Conservation (phyloP, 2,797 vertebrate genomes). For the Anolis apletophallus region DNA sequence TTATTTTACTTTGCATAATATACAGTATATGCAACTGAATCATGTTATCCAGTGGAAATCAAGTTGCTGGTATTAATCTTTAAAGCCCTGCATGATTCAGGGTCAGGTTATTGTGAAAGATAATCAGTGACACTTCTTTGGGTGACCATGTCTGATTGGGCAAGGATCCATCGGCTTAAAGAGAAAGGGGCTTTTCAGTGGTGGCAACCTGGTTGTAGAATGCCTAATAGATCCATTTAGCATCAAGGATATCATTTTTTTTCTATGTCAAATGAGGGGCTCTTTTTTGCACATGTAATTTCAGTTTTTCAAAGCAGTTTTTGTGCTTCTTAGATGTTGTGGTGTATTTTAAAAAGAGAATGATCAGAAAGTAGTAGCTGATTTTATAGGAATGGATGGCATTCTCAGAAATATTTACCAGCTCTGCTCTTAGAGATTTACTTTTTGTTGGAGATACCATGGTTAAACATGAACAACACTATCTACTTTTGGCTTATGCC, state of each 20-base stretch:
- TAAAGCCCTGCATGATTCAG: neutral
- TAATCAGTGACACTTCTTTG: neutral
- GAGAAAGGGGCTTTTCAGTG: neutral
- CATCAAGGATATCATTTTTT: neutral
- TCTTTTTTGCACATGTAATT: neutral
- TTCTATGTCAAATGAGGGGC: neutral
- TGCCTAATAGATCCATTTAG: too few species aligned
- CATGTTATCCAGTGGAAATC: neutral
- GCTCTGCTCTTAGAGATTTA: neutral
- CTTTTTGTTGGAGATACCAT: neutral
- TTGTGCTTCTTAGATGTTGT: neutral
- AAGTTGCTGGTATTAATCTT: neutral
- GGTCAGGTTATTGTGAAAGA: neutral
- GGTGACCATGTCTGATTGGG: neutral
- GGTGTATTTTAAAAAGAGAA: neutral
- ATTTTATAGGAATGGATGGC: too few species aligned
- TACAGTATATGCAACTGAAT: too few species aligned
- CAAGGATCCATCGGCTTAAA: neutral
- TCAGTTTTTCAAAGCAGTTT: neutral
- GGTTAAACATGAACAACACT: neutral
- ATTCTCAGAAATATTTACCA: neutral
- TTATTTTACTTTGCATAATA: neutral
- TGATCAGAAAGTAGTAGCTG: neutral
- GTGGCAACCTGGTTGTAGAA: neutral
- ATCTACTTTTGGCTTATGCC: neutral